Conservation (phyloP, 1,140 invertebrate genomes). For the Phenacoccus solenopsis region DNA sequence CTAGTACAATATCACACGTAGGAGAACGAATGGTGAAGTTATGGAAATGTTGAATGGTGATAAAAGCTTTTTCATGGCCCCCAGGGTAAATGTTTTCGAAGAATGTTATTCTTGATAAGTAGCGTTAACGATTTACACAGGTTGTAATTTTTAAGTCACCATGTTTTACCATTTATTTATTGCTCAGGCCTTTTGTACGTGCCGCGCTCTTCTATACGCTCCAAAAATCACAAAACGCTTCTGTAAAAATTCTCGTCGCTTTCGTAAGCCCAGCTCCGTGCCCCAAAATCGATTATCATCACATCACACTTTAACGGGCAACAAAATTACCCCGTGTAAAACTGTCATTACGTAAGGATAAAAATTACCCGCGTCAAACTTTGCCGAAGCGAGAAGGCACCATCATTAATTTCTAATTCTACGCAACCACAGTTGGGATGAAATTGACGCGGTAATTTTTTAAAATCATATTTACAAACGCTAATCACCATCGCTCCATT, state of each 20-base stretch:
- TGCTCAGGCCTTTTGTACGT: neutral
- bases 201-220: neutral
- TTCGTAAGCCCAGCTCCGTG: neutral
- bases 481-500: too few species aligned
- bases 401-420: neutral
- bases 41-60: neutral
- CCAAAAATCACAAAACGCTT: too few species aligned
- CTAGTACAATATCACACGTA: too few species aligned
- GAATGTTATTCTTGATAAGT: neutral
- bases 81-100: neutral
- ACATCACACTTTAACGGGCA: neutral
- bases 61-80: neutral
- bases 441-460: too few species aligned
- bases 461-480: too few species aligned
- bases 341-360: neutral
- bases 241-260: neutral
- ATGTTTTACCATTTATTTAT: neutral
- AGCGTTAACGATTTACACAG: neutral
- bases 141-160: too few species aligned
- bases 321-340: neutral
- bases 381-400: too few species aligned
- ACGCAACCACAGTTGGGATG: too few species aligned
- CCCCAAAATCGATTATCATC: neutral
- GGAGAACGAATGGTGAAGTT: too few species aligned
- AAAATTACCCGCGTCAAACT: neutral